Evolutionary conservation across 1,140 invertebrate genomes (phyloP).

Genomic region (Leptestheria dahalacensis): DNA sequence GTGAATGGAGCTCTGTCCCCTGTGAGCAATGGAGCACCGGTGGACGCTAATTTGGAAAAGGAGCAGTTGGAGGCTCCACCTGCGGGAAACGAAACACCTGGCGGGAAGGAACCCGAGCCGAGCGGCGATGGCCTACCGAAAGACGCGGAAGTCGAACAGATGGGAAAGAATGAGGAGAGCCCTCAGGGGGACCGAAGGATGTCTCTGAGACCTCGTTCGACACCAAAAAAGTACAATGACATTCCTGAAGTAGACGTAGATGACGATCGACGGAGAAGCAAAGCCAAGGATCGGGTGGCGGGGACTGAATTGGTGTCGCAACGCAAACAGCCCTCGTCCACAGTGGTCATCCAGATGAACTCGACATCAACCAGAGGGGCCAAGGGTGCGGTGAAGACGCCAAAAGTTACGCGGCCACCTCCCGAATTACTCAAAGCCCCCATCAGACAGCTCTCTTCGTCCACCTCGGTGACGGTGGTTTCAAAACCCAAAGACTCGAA

Average conservation of each 20-base stretch:
- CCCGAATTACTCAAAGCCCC: conserved; percentile 8
- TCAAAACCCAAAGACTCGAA: conserved; percentile 5
- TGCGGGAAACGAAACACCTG: too few relatives aligned
- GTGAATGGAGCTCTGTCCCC: too few relatives aligned
- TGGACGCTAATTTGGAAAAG: too few relatives aligned
- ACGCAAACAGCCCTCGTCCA: conserved; percentile 33
- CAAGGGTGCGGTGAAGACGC: neutral
- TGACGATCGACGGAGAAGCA: conserved; percentile 41
- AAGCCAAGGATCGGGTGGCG: conserved; percentile 55
- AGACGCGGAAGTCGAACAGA: conserved; percentile 19
- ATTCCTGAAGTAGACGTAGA: conserved; percentile 10
- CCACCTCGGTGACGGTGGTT: conserved; percentile 1
- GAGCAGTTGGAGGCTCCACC: too few relatives aligned
- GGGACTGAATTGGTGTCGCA: conserved; percentile 47
- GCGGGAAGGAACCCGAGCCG: too few relatives aligned
- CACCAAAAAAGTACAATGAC: conserved; percentile 5
- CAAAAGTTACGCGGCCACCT: conserved; percentile 4
- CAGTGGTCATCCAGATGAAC: neutral
- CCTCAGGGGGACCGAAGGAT: neutral
- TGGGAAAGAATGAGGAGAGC: neutral
- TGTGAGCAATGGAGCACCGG: too few relatives aligned
- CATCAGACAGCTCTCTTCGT: neutral
- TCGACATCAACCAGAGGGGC: neutral
- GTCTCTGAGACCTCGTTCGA: conserved; percentile 1
- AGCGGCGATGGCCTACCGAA: conserved; percentile 27